Base-by-base conservation (phyloP, 2,113 vertebrate genomes). In the Serinus canaria region DNA sequence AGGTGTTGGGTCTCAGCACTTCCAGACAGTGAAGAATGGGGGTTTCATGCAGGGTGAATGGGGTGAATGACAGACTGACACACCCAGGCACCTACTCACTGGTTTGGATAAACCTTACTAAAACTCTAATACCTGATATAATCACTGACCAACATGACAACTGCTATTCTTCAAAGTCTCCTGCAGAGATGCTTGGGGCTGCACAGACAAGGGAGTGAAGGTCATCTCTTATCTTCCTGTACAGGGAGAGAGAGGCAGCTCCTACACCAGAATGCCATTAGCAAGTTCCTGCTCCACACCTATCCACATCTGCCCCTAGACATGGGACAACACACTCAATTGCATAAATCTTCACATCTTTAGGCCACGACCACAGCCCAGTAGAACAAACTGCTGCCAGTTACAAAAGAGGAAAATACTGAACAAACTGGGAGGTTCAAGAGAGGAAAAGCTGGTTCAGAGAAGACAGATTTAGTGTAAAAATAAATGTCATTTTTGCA, bases 401-500 rank as follows among this genome's bases (percentile, higher is more conserved):
- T 93, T 97, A 97, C 90, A 97, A 97, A 95, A 95, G 85, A 97
- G 91, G 75, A 96, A 92, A 96, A 97, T 97, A 97, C 92, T 95
- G 96, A 94, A 97, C 83, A 96, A 96, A 97, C 92, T 93, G 96
- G 94, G 96, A 97, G 93, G 96, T 97, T 97, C 96, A 87, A 94
- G 95, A 97, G 95, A 98, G 96, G 91, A 97, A 97, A 97, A 98
- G 97, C 97, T 97, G 97, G 96, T 98, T 98, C 94, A 98, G 97
- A 98, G 97, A 93, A 98, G 97, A 98, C 95, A 98, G 94, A 97
- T 97, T 98, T 98, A 97, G 98, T 98, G 98, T 98, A 98, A 99
- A 99, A 99, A 98, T 97, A 98, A 98, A 98, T 97, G 97, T 98
- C 98, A 98, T 98, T 98, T 98, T 98, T 98, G 98, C 97, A 98